phyloP scores from a whole-genome alignment of 1,140 invertebrate species.

The Drosophila baimaii region DNA sequence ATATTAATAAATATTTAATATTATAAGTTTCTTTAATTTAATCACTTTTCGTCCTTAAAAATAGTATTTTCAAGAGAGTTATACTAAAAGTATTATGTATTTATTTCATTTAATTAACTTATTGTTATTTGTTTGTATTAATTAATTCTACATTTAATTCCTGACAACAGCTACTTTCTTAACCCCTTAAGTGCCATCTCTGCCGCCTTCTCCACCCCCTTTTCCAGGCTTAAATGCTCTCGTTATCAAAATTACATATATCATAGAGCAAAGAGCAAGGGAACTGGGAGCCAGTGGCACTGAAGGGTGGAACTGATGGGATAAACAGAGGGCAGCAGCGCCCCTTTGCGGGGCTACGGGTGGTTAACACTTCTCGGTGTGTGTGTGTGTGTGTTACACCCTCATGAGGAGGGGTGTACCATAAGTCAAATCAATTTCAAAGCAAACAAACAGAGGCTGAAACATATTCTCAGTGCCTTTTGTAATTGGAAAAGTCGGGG shows the following conservation, averaged over 20 bases:
- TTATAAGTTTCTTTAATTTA: no score
- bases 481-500: slow-evolving; percentile 66
- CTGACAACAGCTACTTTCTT: neutral
- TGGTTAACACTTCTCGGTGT: slow-evolving; percentile 64
- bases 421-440: slow-evolving; percentile 59
- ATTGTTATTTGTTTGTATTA: neutral
- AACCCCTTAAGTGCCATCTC: slow-evolving; percentile 1
- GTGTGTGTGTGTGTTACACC: slow-evolving; percentile 5
- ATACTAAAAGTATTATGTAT: no score
- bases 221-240: slow-evolving; percentile 60
- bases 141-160: neutral
- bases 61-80: no score
- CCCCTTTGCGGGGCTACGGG: slow-evolving; percentile 61
- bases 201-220: neutral
- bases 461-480: slow-evolving; percentile 66
- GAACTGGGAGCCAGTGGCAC: neutral
- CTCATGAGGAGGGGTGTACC: slow-evolving; percentile 45
- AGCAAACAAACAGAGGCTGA: slow-evolving; percentile 32
- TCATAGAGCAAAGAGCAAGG: slow-evolving; percentile 48
- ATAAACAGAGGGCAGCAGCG: slow-evolving; percentile 27
- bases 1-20: no score
- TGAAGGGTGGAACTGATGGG: slow-evolving; percentile 26
- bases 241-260: slow-evolving; percentile 70
- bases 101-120: neutral
- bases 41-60: no score